phyloP scores from a whole-genome alignment of 2,113 vertebrate genomes.

The Willisornis vidua region DNA sequence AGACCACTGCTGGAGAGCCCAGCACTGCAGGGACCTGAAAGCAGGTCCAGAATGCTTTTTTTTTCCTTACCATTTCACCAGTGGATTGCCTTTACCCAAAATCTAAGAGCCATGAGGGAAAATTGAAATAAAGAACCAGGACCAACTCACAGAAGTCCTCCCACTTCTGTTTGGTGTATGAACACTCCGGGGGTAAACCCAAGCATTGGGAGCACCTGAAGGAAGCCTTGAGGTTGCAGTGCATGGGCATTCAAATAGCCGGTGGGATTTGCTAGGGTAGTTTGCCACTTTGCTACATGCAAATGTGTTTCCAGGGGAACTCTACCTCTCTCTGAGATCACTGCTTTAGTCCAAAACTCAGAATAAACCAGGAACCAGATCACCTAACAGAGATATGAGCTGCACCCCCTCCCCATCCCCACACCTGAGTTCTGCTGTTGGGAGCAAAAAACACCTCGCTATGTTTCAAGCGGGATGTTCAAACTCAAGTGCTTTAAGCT shows the following conservation, averaged over 20 bases:
- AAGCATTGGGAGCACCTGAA: not conserved
- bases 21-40: not conserved
- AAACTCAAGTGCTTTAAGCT: not conserved
- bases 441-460: fast-evolving
- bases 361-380: not conserved
- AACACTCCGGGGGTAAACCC: not conserved
- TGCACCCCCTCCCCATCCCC: fast-evolving
- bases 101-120: not conserved
- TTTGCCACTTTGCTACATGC: not conserved
- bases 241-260: not conserved
- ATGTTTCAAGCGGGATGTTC: not conserved
- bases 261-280: not conserved
- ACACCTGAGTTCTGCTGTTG: fast-evolving
- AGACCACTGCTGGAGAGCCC: not conserved
- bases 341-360: not conserved
- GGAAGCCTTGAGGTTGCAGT: not conserved
- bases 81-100: not conserved
- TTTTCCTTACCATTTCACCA: not conserved
- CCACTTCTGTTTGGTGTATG: not conserved
- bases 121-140: not conserved
- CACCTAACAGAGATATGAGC: not conserved
- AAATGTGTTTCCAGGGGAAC: not conserved
- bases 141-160: not conserved
- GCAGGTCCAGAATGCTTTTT: not conserved
- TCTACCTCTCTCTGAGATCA: not conserved